Evolutionary conservation across 2,888 invertebrate species (phyloP), one percentile per base, ranked within the genome.

Genomic region (Acleris emargana): DNA sequence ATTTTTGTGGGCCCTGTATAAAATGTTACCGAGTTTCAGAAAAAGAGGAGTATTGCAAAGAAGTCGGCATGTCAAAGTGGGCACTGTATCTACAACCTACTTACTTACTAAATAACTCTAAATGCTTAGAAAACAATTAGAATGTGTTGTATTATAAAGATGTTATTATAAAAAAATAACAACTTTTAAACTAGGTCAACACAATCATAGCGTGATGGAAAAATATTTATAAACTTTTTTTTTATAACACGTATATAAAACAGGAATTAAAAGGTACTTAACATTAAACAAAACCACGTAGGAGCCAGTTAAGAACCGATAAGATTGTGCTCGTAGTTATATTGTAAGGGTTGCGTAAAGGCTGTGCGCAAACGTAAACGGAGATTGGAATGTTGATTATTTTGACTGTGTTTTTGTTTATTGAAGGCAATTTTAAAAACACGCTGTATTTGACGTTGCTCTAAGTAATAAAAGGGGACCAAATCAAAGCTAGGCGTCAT

Each of bases 181-280:
- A 11, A 38, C 18, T 13, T 52, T 25, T 52, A 52, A 38, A 22
- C 17, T 25, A 50, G 59, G 43, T 42, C 42, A 61, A 17, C 16
- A 38, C 42, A 58, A 53, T n/a, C 3, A 64, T 73, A 68, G 71
- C 73, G 71, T 62, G 58, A 60, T 64, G 67, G 70, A 72, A 68
- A 69, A 6, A 71, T 69, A 70, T 71, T 54, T 38, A 52, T 69
- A 7, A 54, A 22, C 25, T n/a, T 45, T 18, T 67, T 67, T 72
- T 72, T 69, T 68, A 73, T 68, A 72, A 71, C 68, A 62, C 69
- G 62, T 71, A 75, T 76, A 76, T 78, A 76, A 78, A 76, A 76
- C 71, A 74, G 71, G 73, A 74, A 80, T 80, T 82, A 81, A 81
- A 81, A 75, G 73, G 71, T 76, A 74, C 76, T 81, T 76, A 76